phyloP scores from a whole-genome alignment of 2,113 vertebrate species.

The Aspidoscelis tigris region DNA sequence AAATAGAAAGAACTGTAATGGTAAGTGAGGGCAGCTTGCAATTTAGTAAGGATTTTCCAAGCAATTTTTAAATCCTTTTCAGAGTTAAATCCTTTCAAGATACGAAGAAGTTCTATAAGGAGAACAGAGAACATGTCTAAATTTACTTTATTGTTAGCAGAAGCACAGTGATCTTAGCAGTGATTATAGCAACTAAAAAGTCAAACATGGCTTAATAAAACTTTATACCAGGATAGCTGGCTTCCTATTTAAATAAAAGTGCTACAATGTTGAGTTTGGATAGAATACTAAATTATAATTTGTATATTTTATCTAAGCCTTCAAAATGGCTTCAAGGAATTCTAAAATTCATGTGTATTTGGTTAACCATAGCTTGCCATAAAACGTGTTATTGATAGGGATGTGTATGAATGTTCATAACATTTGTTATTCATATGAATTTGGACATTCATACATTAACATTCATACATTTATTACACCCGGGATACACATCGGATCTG shows the following conservation, averaged over 20 bases:
- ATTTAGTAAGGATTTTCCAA: not conserved
- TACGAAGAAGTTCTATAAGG: not conserved
- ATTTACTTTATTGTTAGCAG: not conserved
- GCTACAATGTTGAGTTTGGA: not conserved
- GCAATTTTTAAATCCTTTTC: not conserved
- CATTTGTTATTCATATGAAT: too few relatives aligned
- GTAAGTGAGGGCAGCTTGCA: not conserved
- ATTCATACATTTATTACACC: too few relatives aligned
- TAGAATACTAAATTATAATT: not conserved
- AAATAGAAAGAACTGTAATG: not conserved
- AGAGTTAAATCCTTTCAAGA: not conserved
- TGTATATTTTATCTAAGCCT: not conserved
- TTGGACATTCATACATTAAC: too few relatives aligned
- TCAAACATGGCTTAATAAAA: not conserved
- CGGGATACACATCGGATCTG: too few relatives aligned
- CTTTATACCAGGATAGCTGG: not conserved
- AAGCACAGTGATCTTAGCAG: not conserved
- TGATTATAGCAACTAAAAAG: not conserved
- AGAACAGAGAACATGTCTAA: not conserved
- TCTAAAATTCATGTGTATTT: too few relatives aligned
- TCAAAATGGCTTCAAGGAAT: too few relatives aligned
- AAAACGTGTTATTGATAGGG: too few relatives aligned
- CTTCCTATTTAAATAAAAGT: not conserved
- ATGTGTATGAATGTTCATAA: too few relatives aligned
- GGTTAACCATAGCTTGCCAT: too few relatives aligned